Evolutionary conservation across 2,888 invertebrate species (phyloP).

Genomic region (Anarsia innoxiella): DNA sequence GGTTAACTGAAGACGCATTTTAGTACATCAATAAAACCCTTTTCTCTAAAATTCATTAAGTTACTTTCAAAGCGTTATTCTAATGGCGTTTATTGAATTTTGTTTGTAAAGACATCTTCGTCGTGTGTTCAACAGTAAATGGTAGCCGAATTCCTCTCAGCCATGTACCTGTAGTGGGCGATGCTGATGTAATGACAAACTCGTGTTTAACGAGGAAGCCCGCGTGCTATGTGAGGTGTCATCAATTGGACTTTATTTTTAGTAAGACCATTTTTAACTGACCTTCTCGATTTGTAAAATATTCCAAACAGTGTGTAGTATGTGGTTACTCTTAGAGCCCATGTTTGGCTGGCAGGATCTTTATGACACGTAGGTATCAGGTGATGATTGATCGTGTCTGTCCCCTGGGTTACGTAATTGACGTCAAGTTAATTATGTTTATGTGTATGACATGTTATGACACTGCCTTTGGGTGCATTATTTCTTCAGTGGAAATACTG

Average conservation of each 20-base stretch:
- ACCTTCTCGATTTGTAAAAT: not conserved
- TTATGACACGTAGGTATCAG: conserved; percentile 4
- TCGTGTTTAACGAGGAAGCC: conserved; percentile 15
- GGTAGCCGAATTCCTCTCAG: conserved; percentile 2
- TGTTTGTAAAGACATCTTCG: not conserved
- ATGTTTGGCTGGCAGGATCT: not conserved
- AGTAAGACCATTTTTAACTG: conserved; percentile 6
- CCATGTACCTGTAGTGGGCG: conserved; percentile 13
- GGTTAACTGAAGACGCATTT: no score
- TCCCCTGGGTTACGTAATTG: conserved; percentile 11
- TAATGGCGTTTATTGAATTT: not conserved
- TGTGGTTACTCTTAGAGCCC: not conserved
- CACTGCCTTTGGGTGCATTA: no score
- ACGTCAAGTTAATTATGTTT: conserved; percentile 11
- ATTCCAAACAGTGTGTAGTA: not conserved
- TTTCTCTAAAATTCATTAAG: no score
- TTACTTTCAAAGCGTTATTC: conserved; percentile 1
- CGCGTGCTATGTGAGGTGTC: conserved; percentile 8
- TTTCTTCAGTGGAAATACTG: no score
- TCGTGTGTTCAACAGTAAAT: not conserved
- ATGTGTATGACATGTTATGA: no score
- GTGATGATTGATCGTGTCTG: conserved; percentile 14
- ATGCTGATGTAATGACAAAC: conserved; percentile 17
- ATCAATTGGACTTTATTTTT: conserved; percentile 14
- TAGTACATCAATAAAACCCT: no score